Evolutionary conservation across 2,888 invertebrate species (phyloP), one percentile per base, ranked within the genome.

Genomic region (Gasteruption jaculator): DNA sequence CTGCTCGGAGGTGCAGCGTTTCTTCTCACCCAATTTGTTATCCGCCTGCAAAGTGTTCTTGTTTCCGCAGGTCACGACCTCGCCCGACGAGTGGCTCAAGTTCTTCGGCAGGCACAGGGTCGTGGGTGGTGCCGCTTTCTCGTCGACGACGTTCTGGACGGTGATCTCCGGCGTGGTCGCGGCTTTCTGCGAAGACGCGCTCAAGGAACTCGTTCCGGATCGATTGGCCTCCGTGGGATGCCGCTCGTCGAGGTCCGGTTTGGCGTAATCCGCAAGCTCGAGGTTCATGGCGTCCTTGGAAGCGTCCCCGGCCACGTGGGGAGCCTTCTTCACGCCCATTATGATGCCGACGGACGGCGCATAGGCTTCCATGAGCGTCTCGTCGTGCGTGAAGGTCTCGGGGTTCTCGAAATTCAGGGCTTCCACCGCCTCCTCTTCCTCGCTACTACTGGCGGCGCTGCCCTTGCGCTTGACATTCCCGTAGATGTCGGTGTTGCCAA

Each of bases 51-150:
- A 49, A 52, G 43, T 52, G 11, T 21, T 25, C 10, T 41, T 38
- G 38, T 30, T 39, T 18, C 37, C 52, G 12, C 60, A 54, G 27
- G 62, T 74, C 41, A 79, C 81, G 1, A 85, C 77, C 56, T 83
- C 83, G 5, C 79, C 81, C 0, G 83, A 82, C 20, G 85, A 85
- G 53, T 82, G 82, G n/a, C 85, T 84, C 19, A 82, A 69, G 49
- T 82, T 83, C 49, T 80, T 80, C 1, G 77, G 73, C 2, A 83
- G 60, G 46, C 78, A 64, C 5, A 84, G 57, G 0, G 76, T 75
- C 22, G 70, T 78, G 0, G 79, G 80, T 10, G 78, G 82, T 11
- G 70, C 64, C 1, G 70, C 68, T 46, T 76, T 76, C 3, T 61
- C 61, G 11, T 54, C 66, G 10, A 44, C 54, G 14, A 46, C 54